Evolutionary conservation across 1,140 invertebrate species (phyloP), one percentile per base, ranked within the genome.

Genomic region (Caenorhabditis inopinata): DNA sequence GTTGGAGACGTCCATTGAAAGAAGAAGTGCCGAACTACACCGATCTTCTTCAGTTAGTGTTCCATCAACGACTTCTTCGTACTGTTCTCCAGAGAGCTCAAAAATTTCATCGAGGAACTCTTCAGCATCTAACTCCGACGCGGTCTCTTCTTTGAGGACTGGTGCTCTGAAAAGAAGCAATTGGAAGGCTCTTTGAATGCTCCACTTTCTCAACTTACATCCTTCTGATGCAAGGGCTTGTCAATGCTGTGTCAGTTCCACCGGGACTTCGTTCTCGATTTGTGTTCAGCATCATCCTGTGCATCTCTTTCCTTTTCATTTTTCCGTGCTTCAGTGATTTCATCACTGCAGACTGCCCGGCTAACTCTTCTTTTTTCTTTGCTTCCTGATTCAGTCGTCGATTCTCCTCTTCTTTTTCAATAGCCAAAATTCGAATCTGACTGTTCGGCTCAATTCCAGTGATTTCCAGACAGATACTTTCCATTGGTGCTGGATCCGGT

Each of bases 391-490:
- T 62, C 25, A 81, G n/a, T 46, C 82, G 35, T 21, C 86, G 21
- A 1, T 51, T 45, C 62, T 85, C 74, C 81, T 88, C 86, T 78
- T 88, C 86, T 84, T 85, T 86, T 48, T 88, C 85, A 68, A 88
- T 88, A 14, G 87, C 87, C 29, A 84, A 75, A 45, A 87, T 79
- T 12, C 87, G 47, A 23, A 74, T 78, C 35, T 85, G 46, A 83
- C 83, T 83, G 62, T 88, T 85, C 2, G 85, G 87, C 18, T 81
- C 83, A 11, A 88, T 83, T n/a, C 81, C 84, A 2, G 74, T 53
- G 14, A 88, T 88, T 77, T 88, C 79, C n/a, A 76, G 27, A 74
- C 87, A 88, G 25, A 88, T 88, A 74, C 86, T 84, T 53, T 88
- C 87, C 87, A 88, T 88, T 38, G 87, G 87, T n/a, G 86, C 84